Percentiles rank a stretch among this genome's conserved stretches.
These are phyloP conservation scores for Anomalospiza imberbis DNA, from an alignment of 2,797 vertebrate genomes.

Conservation along the genomic window DNA sequence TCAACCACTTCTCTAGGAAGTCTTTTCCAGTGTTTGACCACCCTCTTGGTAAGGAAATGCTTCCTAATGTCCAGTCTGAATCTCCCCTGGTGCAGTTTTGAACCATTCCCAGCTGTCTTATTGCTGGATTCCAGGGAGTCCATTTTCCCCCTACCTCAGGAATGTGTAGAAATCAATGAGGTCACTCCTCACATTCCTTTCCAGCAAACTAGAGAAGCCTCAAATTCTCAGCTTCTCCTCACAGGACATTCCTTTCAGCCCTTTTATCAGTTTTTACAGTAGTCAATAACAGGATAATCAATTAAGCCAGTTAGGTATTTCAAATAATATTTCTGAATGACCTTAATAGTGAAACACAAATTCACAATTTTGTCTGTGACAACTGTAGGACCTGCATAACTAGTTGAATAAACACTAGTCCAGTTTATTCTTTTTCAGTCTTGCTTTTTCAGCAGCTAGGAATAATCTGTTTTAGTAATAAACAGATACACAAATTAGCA, in stretches of 20 bases:
- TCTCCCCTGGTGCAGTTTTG: background rate
- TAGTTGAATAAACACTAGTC: background rate
- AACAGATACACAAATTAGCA: background rate
- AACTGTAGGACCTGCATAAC: background rate
- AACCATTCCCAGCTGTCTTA: too few relatives aligned
- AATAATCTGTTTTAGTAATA: background rate
- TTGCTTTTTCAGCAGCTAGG: background rate
- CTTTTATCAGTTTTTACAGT: background rate
- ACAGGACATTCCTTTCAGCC: background rate
- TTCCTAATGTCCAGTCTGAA: background rate
- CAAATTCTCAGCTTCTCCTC: background rate
- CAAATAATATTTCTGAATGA: background rate
- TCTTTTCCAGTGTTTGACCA: background rate
- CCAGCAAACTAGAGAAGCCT: background rate
- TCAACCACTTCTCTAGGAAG: background rate
- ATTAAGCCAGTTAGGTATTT: background rate
- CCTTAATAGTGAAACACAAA: background rate
- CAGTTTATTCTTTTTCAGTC: background rate
- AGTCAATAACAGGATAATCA: background rate
- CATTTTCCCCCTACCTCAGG: too few relatives aligned
- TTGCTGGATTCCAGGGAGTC: rapidly evolving
- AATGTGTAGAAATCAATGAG: background rate
- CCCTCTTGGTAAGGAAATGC: rapidly evolving
- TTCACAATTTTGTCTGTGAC: background rate
- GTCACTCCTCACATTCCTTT: background rate